Conservation (phyloP, 30 jellyfish, hydroid and myxozoan genomes). For the Euphysa ruthae region DNA sequence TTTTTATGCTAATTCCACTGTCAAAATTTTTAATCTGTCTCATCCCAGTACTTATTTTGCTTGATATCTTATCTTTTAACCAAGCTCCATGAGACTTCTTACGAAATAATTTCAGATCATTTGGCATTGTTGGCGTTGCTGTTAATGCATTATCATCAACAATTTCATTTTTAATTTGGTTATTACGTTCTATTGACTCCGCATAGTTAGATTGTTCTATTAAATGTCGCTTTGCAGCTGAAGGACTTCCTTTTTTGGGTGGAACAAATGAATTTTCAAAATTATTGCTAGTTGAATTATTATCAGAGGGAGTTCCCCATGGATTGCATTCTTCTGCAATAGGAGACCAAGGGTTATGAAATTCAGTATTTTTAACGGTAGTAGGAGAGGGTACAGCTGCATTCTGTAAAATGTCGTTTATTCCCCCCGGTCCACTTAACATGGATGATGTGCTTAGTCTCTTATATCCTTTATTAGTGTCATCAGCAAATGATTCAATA, state of each 20-base stretch:
- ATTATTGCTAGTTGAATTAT: background rate
- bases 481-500: background rate
- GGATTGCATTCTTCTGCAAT: conserved; percentile 7
- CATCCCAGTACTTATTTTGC: conserved; percentile 28
- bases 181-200: background rate
- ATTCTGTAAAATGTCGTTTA: conserved; percentile 25
- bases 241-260: conserved; percentile 7
- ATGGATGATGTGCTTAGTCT: background rate
- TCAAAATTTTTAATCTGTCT: conserved; percentile 7
- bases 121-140: too few relatives aligned
- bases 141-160: too few relatives aligned
- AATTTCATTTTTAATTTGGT: conserved; percentile 15
- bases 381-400: conserved; percentile 28
- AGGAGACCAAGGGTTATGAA: conserved; percentile 25
- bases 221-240: background rate
- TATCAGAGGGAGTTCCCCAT: background rate
- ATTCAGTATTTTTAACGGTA: background rate
- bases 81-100: conserved; percentile 68
- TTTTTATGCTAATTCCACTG: background rate
- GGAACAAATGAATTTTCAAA: conserved; percentile 13
- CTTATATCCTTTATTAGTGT: background rate
- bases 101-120: conserved; percentile 42
- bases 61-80: conserved; percentile 55
- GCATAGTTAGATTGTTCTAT: too few relatives aligned
- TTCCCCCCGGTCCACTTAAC: conserved; percentile 29